phyloP scores from a whole-genome alignment of 2,797 vertebrate species.

The Hemitrygon akajei region DNA sequence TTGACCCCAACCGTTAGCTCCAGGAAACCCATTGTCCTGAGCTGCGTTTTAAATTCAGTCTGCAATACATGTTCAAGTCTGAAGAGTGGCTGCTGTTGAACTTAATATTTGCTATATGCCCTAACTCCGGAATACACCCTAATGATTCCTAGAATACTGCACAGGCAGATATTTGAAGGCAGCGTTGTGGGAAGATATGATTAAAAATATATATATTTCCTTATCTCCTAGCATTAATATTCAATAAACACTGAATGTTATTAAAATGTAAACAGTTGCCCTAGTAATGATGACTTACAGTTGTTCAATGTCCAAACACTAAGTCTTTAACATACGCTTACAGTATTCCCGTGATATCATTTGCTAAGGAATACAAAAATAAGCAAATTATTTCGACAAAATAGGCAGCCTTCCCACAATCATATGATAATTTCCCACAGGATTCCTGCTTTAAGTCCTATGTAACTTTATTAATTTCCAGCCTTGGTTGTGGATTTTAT shows the following conservation, averaged over 20 bases:
- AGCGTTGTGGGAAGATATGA: not conserved
- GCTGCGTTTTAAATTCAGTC: no score
- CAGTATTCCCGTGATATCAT: no score
- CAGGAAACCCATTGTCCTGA: no score
- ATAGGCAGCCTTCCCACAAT: not conserved
- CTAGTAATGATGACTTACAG: not conserved
- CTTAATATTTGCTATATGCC: no score
- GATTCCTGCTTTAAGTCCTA: not conserved
- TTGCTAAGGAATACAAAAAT: not conserved
- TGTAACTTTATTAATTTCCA: not conserved
- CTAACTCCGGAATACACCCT: no score
- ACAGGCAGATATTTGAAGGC: not conserved
- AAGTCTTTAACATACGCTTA: not conserved
- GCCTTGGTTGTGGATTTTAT: not conserved
- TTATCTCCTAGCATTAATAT: not conserved
- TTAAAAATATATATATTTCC: not conserved
- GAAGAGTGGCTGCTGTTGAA: no score
- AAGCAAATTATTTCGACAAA: not conserved
- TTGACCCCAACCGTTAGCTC: no score
- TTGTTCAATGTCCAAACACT: not conserved
- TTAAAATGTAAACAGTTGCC: not conserved
- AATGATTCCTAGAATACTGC: not conserved
- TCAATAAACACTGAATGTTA: not conserved
- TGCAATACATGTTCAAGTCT: no score
- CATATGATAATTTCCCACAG: not conserved